Conservation (phyloP, 2,888 invertebrate genomes). For the Conomelus anceps region DNA sequence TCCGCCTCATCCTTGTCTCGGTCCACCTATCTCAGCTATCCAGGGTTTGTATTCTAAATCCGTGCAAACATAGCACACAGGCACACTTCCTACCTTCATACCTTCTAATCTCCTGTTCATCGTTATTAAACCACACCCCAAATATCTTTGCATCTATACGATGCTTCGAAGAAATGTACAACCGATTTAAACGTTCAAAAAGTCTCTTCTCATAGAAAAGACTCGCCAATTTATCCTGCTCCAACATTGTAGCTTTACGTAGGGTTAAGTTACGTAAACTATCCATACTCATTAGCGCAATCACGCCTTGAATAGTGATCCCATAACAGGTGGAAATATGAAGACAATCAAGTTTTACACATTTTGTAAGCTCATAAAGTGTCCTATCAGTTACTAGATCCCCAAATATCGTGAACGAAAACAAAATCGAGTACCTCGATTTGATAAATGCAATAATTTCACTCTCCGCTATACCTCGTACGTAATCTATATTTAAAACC, state of each 20-base stretch:
- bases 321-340: slow-evolving; percentile 20
- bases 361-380: not conserved
- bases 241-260: slow-evolving; percentile 1
- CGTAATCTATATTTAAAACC: slow-evolving; percentile 18
- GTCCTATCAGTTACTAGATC: slow-evolving; percentile 15
- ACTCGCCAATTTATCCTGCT: not conserved
- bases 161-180: slow-evolving; percentile 18
- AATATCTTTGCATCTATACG: not conserved
- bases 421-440: not conserved
- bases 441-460: slow-evolving; percentile 8
- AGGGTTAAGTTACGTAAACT: slow-evolving; percentile 16
- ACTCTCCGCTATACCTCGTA: slow-evolving; percentile 15
- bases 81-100: not conserved
- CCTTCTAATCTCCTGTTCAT: not conserved
- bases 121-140: not conserved
- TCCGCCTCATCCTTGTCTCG: not conserved
- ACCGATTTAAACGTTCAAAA: not conserved
- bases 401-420: slow-evolving; percentile 13
- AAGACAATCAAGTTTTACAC: slow-evolving; percentile 12
- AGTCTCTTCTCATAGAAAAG: slow-evolving; percentile 14
- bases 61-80: not conserved
- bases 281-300: not conserved
- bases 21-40: not conserved
- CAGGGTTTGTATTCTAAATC: not conserved
- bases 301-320: slow-evolving; percentile 4